Percentiles rank a stretch among this genome's conserved stretches.
Evolutionary conservation across 2,113 vertebrate species (phyloP).

Genomic region (Callionymus lyra): DNA sequence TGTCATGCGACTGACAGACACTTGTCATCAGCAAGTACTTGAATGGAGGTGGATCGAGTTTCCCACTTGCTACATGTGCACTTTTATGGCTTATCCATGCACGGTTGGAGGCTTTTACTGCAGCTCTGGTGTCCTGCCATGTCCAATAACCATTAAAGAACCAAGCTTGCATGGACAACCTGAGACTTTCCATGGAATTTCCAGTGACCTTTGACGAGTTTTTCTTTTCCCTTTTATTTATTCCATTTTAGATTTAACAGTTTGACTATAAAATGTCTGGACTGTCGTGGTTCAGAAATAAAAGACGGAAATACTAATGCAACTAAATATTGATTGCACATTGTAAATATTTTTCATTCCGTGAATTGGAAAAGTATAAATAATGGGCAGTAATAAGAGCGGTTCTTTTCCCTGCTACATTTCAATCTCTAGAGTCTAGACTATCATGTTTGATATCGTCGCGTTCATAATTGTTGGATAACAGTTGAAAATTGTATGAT

Average conservation of each 20-base stretch:
- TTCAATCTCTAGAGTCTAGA: no score
- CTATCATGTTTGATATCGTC: no score
- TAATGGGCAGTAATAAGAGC: no score
- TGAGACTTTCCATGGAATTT: slow-evolving; percentile 5
- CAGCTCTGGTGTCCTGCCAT: slow-evolving; percentile 24
- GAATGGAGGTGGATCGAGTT: slow-evolving; percentile 57
- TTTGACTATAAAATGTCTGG: no score
- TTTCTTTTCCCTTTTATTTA: slow-evolving; percentile 2
- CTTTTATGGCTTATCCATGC: slow-evolving; percentile 48
- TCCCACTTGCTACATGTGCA: slow-evolving; percentile 49
- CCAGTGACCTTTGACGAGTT: slow-evolving; percentile 5
- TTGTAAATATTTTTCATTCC: no score
- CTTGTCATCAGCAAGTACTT: slow-evolving; percentile 61
- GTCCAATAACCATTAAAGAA: slow-evolving; percentile 37
- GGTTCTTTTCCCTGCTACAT: no score
- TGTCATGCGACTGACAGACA: slow-evolving; percentile 54
- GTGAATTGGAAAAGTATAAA: no score
- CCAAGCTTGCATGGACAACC: slow-evolving; percentile 19
- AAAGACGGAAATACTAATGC: no score
- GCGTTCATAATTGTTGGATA: no score
- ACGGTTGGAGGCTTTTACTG: slow-evolving; percentile 40
- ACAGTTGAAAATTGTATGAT: no score
- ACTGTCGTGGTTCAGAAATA: no score
- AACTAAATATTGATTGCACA: no score
- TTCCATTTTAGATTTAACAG: slow-evolving; percentile 2